phyloP scores from a whole-genome alignment of 2,888 invertebrate species.

The Drosophila kuntzei region DNA sequence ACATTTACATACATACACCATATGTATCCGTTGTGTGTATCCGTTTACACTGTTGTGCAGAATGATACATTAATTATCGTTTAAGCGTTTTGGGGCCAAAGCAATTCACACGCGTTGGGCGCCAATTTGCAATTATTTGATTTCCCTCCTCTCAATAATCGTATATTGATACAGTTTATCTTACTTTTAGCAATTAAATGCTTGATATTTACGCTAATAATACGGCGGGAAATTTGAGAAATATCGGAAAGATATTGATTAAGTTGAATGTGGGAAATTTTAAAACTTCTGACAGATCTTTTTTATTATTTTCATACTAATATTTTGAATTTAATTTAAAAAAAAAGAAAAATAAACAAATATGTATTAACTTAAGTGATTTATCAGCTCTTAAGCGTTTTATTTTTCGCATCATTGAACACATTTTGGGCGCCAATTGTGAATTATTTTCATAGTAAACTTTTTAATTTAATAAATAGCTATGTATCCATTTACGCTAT shows the following conservation, averaged over 20 bases:
- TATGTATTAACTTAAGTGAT: too few species aligned
- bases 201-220: neutral
- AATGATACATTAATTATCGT: constrained; percentile 30
- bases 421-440: neutral
- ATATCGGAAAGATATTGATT: neutral
- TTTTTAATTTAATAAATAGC: too few species aligned
- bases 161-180: constrained; percentile 3
- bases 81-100: constrained; percentile 5
- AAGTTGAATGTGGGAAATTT: too few species aligned
- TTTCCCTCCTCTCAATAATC: neutral
- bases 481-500: neutral
- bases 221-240: neutral
- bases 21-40: neutral
- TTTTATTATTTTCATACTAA: neutral
- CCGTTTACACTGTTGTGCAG: constrained; percentile 31
- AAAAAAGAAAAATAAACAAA: too few species aligned
- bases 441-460: too few species aligned
- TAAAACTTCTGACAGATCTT: too few species aligned
- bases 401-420: neutral
- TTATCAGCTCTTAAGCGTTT: neutral
- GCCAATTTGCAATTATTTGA: constrained; percentile 12
- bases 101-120: constrained; percentile 11
- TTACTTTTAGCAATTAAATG: neutral
- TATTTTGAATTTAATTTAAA: neutral
- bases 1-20: neutral